Conservation (phyloP, 2,888 invertebrate species). For the Bellardia pandia region DNA sequence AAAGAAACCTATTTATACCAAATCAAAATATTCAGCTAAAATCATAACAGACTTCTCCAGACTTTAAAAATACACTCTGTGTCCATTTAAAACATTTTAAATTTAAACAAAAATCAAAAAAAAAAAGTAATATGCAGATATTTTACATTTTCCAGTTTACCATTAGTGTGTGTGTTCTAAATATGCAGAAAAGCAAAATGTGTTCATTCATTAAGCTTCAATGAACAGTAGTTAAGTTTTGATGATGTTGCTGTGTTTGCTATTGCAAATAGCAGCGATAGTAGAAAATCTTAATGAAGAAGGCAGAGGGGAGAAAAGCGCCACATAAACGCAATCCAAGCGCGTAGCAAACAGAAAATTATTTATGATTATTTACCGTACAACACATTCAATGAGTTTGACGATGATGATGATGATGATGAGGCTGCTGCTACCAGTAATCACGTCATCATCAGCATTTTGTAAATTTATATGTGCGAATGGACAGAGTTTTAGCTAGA, state of each 20-base stretch:
- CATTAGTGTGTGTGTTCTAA: slow-evolving; percentile 41
- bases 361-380: slow-evolving; percentile 65
- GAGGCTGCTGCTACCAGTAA: slow-evolving; percentile 9
- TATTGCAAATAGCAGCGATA: slow-evolving; percentile 30
- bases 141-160: not conserved
- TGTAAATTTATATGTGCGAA: not conserved
- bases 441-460: slow-evolving; percentile 1
- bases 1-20: no score
- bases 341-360: slow-evolving; percentile 58
- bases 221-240: slow-evolving; percentile 48
- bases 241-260: not conserved
- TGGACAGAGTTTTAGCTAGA: slow-evolving; percentile 1
- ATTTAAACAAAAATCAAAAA: not conserved
- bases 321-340: slow-evolving; percentile 34
- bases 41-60: no score
- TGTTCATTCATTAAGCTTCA: slow-evolving; percentile 65
- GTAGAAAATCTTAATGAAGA: slow-evolving; percentile 51
- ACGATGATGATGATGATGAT: slow-evolving; percentile 29
- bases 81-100: slow-evolving; percentile 19
- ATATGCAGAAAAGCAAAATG: slow-evolving; percentile 61
- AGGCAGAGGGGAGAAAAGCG: slow-evolving; percentile 8
- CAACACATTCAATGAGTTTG: slow-evolving; percentile 43
- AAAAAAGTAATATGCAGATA: not conserved
- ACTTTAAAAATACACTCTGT: no score
- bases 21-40: no score